These are phyloP conservation scores for Bubo bubo DNA, from an alignment of 2,113 vertebrate species.

Conservation along the genomic window DNA sequence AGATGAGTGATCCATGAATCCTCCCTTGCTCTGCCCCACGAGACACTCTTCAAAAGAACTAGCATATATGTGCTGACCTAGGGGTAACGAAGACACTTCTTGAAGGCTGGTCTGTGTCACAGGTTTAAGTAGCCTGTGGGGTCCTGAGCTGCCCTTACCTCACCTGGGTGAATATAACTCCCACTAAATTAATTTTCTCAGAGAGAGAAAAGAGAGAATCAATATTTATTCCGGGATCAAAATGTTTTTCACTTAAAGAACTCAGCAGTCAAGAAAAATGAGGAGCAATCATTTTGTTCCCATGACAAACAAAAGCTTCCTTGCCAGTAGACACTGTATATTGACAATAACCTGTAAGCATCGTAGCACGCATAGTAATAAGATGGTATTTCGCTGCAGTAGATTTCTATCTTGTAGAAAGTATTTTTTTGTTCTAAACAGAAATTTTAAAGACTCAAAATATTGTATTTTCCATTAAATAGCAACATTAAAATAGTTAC, in stretches of 20 bases:
- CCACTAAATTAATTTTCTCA: slow-evolving; percentile 43
- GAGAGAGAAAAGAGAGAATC: slow-evolving; percentile 10
- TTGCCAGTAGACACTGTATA: background rate
- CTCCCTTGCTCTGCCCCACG: background rate
- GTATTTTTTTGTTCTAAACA: background rate
- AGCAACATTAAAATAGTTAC: background rate
- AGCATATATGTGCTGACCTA: background rate
- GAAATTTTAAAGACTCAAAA: background rate
- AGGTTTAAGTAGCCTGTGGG: background rate
- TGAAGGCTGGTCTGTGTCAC: background rate
- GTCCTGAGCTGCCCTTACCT: background rate
- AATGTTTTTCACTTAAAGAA: slow-evolving; percentile 1
- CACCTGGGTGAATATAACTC: background rate
- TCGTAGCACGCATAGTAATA: background rate
- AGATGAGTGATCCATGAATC: background rate
- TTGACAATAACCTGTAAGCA: slow-evolving; percentile 6
- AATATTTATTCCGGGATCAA: slow-evolving; percentile 51
- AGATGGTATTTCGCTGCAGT: background rate
- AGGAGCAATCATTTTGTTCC: slow-evolving; percentile 20
- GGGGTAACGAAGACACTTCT: background rate
- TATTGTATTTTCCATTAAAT: background rate
- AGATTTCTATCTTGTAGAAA: background rate
- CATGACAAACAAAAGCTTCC: slow-evolving; percentile 59
- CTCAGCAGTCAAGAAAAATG: slow-evolving; percentile 15
- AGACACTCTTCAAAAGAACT: background rate